Conservation (phyloP, 2,797 vertebrate species). For the Tragelaphus oryx region DNA sequence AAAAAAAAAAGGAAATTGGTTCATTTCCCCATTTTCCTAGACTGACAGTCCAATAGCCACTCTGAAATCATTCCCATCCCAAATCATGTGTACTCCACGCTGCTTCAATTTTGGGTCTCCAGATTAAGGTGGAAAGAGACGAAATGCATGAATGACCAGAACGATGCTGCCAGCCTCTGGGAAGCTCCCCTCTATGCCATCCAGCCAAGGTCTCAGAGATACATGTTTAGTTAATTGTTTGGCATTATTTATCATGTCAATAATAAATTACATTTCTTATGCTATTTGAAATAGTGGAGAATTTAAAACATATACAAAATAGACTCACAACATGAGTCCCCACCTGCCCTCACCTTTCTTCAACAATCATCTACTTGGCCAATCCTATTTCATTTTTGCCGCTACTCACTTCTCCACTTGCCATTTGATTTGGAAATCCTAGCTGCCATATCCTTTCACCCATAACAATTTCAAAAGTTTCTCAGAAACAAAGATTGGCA, state of each 20-base stretch:
- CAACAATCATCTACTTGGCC: neutral
- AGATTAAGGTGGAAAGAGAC: neutral
- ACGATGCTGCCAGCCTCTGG: neutral
- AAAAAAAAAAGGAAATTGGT: neutral
- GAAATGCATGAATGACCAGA: neutral
- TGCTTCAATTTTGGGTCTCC: neutral
- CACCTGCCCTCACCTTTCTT: neutral
- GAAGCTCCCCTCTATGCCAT: neutral
- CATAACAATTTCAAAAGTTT: neutral
- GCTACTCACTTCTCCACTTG: neutral
- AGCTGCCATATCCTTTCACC: neutral
- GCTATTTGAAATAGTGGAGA: neutral
- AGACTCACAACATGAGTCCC: neutral
- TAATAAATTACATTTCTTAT: neutral
- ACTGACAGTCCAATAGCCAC: neutral
- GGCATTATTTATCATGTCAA: neutral
- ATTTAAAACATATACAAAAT: neutral
- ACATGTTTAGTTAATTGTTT: neutral
- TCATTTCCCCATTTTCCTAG: constrained; percentile 1
- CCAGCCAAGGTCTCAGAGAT: neutral
- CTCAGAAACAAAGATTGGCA: neutral
- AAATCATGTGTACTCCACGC: neutral
- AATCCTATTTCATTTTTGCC: neutral
- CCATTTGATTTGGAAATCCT: neutral
- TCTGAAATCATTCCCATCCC: neutral